These are phyloP conservation scores for Hetaerina titia DNA, from an alignment of 2,888 invertebrate species.

Conservation along the genomic window DNA sequence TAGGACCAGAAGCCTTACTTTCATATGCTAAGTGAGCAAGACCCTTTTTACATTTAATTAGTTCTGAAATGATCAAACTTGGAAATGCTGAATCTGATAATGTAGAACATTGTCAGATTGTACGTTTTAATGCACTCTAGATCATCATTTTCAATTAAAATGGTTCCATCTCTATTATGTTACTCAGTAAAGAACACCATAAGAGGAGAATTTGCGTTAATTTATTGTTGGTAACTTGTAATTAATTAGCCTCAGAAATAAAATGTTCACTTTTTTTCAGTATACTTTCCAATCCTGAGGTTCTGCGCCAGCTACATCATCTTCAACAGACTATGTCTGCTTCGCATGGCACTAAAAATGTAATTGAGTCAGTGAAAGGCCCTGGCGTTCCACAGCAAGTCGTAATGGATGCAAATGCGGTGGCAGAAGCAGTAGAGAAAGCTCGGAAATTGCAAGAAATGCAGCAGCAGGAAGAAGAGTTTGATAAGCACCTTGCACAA, in stretches of 20 bases:
- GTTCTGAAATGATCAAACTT: too few relatives aligned
- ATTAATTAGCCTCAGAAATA: neutral
- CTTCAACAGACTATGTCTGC: constrained; percentile 82
- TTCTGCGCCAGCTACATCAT: constrained; percentile 93
- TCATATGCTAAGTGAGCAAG: too few relatives aligned
- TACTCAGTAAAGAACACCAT: too few relatives aligned
- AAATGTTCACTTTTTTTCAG: constrained; percentile 77
- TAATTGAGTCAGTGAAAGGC: constrained; percentile 42
- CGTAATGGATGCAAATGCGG: constrained; percentile 66
- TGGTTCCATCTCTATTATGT: too few relatives aligned
- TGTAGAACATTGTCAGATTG: too few relatives aligned
- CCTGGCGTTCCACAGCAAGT: constrained; percentile 73
- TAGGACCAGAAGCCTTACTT: too few relatives aligned
- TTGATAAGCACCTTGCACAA: constrained; percentile 87
- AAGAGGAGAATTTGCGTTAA: too few relatives aligned
- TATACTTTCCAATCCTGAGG: constrained; percentile 91
- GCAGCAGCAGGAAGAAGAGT: constrained; percentile 87
- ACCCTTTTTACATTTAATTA: too few relatives aligned
- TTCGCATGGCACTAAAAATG: constrained; percentile 71
- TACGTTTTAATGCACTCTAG: too few relatives aligned
- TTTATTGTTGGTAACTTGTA: too few relatives aligned
- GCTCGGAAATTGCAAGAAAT: constrained; percentile 84
- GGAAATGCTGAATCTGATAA: too few relatives aligned
- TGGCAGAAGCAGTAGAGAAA: constrained; percentile 83
- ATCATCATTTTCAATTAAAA: too few relatives aligned